Evolutionary conservation across 2,888 invertebrate species (phyloP).

Genomic region (Erannis defoliaria): DNA sequence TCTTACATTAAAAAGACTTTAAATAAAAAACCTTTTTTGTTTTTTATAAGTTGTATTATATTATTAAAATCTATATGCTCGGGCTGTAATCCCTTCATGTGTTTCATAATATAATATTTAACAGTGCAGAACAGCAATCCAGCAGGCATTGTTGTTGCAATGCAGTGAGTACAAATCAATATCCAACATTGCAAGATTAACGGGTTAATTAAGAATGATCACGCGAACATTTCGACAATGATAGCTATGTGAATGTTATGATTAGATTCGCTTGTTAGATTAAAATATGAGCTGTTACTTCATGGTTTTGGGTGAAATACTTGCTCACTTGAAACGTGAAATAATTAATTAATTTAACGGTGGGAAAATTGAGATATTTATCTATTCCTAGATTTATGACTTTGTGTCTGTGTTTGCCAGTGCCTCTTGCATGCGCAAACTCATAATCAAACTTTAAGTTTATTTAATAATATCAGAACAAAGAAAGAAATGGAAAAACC

Average conservation of each 20-base stretch:
- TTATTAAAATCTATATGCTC: background rate
- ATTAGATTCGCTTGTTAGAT: slow-evolving; percentile 18
- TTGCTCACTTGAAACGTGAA: background rate
- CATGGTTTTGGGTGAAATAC: background rate
- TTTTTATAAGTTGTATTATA: no score
- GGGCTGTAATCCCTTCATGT: slow-evolving; percentile 3
- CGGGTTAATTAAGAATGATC: slow-evolving; percentile 2
- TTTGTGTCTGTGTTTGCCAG: no score
- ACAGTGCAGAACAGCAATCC: slow-evolving; percentile 12
- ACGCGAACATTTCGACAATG: slow-evolving; percentile 8
- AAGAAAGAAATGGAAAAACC: no score
- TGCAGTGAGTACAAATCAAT: background rate
- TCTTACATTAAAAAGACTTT: no score
- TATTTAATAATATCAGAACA: no score
- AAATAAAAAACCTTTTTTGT: no score
- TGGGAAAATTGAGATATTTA: no score
- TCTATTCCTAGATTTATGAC: no score
- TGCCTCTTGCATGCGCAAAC: no score
- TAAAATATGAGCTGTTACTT: background rate
- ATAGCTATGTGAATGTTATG: background rate
- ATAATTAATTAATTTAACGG: no score
- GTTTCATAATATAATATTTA: slow-evolving; percentile 7
- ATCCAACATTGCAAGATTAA: slow-evolving; percentile 2
- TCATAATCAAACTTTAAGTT: no score
- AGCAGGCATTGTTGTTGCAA: background rate